Evolutionary conservation across 2,888 invertebrate genomes (phyloP), one percentile per base, ranked within the genome.

Genomic region (Noctua pronuba): DNA sequence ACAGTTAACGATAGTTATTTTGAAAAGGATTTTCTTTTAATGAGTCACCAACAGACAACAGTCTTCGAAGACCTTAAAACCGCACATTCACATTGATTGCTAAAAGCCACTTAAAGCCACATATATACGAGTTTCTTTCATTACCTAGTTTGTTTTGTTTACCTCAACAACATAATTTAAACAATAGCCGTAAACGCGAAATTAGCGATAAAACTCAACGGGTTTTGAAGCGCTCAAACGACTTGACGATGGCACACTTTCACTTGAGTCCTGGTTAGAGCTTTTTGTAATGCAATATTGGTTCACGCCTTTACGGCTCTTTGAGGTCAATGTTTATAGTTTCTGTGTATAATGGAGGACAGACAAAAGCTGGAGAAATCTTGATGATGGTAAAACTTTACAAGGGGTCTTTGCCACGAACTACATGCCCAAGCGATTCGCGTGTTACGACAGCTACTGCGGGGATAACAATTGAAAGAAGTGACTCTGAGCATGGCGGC

Each of bases 221-320:
- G 55, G 64, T 75, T 86, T 80, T 60, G 60, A 60, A 79, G 67
- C 44, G 65, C 21, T 60, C 62, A 77, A 72, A 73, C 58, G 52
- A 41, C 62, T 67, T 73, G 55, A 31, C 62, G n/a, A 38, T 77
- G 80, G 67, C 73, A 79, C 28, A 86, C 81, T 88, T 88, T 88
- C 78, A 66, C 78, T 75, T 5, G 28, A 83, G 66, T 80, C 83
- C 77, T 86, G 80, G 46, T 78, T 82, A 69, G 73, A 85, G 69
- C 77, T 87, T 82, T 82, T 86, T 83, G 76, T 68, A 73, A 79
- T 80, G 78, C 70, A 80, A 77, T 75, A 77, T 82, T 82, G 58
- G 69, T 75, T 75, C 44, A 80, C 46, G 38, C 35, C 70, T 66
- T 69, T 58, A 73, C 44, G n/a, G n/a, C 16, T 52, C 35, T 80